These are phyloP conservation scores for Alcedo quadribrachys DNA, from an alignment of 2,797 vertebrate genomes.

Conservation along the genomic window DNA sequence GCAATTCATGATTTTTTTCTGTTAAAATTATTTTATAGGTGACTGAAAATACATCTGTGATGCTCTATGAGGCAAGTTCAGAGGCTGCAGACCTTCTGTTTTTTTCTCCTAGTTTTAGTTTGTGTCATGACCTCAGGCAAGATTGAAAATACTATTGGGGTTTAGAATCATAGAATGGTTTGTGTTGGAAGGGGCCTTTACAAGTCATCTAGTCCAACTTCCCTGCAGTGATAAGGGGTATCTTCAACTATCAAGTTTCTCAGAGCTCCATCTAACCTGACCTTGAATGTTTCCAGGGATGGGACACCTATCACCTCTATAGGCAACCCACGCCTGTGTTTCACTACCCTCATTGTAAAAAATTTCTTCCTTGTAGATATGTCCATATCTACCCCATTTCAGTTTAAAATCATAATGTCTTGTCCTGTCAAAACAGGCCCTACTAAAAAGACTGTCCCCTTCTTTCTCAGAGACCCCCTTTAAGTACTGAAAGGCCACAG, in stretches of 20 bases:
- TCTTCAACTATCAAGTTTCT: not conserved
- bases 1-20: constrained; percentile 7
- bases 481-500: not conserved
- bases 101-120: not conserved
- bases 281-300: not conserved
- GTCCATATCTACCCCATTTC: too few relatives aligned
- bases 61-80: not conserved
- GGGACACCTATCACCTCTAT: not conserved
- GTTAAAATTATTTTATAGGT: not conserved
- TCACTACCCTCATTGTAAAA: not conserved
- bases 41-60: not conserved
- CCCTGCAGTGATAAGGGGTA: not conserved
- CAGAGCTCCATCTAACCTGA: not conserved
- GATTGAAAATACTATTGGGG: not conserved
- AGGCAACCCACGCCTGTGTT: not conserved
- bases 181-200: not conserved
- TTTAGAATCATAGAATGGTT: not conserved
- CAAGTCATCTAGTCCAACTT: not conserved
- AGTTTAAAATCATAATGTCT: not conserved
- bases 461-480: not conserved
- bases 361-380: not conserved
- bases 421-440: not conserved
- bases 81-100: not conserved
- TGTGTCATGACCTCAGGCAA: not conserved
- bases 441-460: not conserved